phyloP scores from a whole-genome alignment of 1,140 invertebrate genomes.

The Idris sp. region DNA sequence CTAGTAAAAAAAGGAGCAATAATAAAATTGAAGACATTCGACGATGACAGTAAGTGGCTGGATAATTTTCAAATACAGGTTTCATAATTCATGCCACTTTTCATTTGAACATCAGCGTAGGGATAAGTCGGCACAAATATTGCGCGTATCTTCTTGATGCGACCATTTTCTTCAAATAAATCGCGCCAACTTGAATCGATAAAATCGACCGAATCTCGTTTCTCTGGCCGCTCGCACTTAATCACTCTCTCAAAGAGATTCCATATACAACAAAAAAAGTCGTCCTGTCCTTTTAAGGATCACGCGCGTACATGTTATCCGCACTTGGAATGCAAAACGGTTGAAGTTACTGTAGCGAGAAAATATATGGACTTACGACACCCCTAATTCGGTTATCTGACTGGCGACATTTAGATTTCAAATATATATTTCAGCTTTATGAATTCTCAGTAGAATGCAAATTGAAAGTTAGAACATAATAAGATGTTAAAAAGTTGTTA shows the following conservation, averaged over 20 bases:
- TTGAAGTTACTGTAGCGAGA: constrained; percentile 17
- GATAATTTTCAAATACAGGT: no score
- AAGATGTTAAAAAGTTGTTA: no score
- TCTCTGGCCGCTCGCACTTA: constrained; percentile 29
- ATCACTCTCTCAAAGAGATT: constrained; percentile 39
- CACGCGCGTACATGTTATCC: constrained; percentile 13
- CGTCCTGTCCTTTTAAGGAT: constrained; percentile 40
- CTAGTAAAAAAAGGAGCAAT: no score
- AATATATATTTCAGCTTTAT: no score
- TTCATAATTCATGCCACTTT: no score
- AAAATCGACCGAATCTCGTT: constrained; percentile 42
- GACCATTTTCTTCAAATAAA: constrained; percentile 48
- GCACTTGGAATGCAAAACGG: constrained; percentile 20
- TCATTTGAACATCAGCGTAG: no score
- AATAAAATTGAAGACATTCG: no score
- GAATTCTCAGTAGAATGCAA: no score
- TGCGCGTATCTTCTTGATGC: constrained; percentile 32
- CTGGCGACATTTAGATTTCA: constrained; percentile 8
- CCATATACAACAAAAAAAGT: constrained; percentile 31
- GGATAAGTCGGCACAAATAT: constrained; percentile 18
- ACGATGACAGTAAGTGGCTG: no score
- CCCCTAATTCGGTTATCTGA: constrained; percentile 19
- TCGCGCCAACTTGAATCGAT: constrained; percentile 41
- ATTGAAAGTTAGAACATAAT: no score
- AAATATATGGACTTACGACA: constrained; percentile 14